Base-by-base conservation (phyloP, 2,888 invertebrate species). In the Lithophane leautieri region DNA sequence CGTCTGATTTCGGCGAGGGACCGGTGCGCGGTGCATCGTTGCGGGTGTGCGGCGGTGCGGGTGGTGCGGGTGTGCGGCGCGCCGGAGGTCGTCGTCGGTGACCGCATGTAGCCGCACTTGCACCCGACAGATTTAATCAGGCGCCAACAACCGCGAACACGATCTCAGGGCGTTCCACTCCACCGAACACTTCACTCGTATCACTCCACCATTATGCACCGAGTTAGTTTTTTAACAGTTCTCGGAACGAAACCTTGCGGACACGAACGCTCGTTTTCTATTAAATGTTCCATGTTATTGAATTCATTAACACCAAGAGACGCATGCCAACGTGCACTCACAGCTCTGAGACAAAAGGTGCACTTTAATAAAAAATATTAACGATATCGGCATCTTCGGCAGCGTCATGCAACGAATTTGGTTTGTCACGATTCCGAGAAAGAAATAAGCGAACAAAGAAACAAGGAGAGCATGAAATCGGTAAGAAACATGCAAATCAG, bases 121-220 rank as follows among this genome's bases (percentile, higher is more conserved):
- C 92, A 89, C 89, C 89, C 91, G 93, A 93, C 93, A 91, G 91
- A 92, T 93, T 89, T 91, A 93, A 94, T 94, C 93, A 92, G 91
- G 85, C 90, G 89, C 90, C 91, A 90, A 90, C 91, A 90, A 91
- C 94, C 91, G 91, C 92, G 90, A 92, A 92, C 93, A 89, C 90
- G 91, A 91, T 91, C 91, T 89, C 86, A 85, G 91, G 87, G 81
- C 90, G 90, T 91, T 93, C 90, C 91, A 90, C 92, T 89, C 88
- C 89, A 86, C 84, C 81, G 89, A 84, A 76, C 90, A 87, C 86
- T 86, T 82, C 89, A 81, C 79, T 85, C 81, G 82, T 83, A 77
- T 86, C 80, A 85, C 87, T 84, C 79, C 78, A 81, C 68, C 77
- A 87, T 81, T 86, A 85, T 87, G 82, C 82, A 85, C 81, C 76